These are phyloP conservation scores for Cotesia chilonis DNA, from an alignment of 1,140 invertebrate genomes.

Conservation along the genomic window DNA sequence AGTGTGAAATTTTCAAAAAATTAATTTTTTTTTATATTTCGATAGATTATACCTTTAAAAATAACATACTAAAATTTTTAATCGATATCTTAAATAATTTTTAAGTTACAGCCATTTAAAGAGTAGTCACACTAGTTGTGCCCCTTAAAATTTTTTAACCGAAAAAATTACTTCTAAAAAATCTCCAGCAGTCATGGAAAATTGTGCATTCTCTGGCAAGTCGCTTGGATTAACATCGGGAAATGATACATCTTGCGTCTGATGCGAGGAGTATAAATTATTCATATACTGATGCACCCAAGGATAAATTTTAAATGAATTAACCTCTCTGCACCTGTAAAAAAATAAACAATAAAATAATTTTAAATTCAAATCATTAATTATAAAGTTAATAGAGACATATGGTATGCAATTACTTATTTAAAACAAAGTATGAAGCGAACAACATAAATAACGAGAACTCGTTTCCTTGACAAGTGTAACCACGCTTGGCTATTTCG, in stretches of 20 bases:
- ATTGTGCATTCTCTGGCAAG: constrained; percentile 74
- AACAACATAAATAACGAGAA: constrained; percentile 98
- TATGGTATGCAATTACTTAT: constrained; percentile 70
- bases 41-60: no score
- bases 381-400: constrained; percentile 10
- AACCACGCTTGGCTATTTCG: constrained; percentile 90
- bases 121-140: no score
- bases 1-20: no score
- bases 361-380: neutral
- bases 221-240: constrained; percentile 88
- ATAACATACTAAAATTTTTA: no score
- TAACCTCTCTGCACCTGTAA: constrained; percentile 68
- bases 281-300: constrained; percentile 96
- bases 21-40: no score
- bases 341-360: constrained; percentile 8
- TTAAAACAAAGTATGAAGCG: constrained; percentile 94
- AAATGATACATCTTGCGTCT: constrained; percentile 80
- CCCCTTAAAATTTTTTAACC: no score
- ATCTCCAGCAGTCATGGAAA: constrained; percentile 96
- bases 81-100: no score
- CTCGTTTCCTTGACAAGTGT: constrained; percentile 95
- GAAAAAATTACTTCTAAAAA: constrained; percentile 78
- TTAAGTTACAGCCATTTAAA: no score
- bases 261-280: constrained; percentile 82
- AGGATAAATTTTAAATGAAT: constrained; percentile 80